Evolutionary conservation across 2,113 vertebrate genomes (phyloP).

Genomic region (Glareola pratincola): DNA sequence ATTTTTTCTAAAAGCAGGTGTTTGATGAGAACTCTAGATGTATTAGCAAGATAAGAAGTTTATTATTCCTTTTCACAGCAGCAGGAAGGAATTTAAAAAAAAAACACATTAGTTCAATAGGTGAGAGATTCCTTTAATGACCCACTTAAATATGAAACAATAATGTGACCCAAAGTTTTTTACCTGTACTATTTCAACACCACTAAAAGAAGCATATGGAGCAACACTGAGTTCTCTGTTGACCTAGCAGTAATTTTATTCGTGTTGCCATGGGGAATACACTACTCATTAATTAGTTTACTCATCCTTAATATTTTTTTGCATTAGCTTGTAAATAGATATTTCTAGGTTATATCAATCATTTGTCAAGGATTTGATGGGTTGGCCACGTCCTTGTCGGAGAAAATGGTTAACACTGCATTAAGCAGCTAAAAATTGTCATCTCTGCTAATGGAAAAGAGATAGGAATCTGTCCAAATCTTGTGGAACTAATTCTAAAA

Average conservation of each 20-base stretch:
- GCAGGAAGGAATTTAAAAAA: neutral
- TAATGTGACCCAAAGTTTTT: neutral
- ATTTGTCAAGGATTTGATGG: constrained; percentile 35
- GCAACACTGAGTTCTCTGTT: neutral
- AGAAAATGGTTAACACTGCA: constrained; percentile 7
- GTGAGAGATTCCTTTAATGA: neutral
- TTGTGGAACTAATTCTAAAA: constrained; percentile 24
- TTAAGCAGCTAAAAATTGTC: constrained; percentile 45
- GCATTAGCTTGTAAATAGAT: constrained; percentile 18
- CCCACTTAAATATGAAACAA: neutral
- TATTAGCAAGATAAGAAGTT: neutral
- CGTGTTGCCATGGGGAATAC: neutral
- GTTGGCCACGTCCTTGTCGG: neutral
- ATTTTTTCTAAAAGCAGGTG: neutral
- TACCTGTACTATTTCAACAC: neutral
- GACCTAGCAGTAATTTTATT: constrained; percentile 6
- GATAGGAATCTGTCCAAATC: neutral
- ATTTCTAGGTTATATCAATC: constrained; percentile 34
- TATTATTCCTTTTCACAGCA: neutral
- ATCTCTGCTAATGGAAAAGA: constrained; percentile 11
- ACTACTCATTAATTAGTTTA: constrained; percentile 38
- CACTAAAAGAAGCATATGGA: neutral
- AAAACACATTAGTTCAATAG: neutral
- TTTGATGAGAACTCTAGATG: neutral
- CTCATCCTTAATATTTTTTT: constrained; percentile 1